Base-by-base conservation (phyloP, 2,888 invertebrate genomes). In the Apodemia duryi region DNA sequence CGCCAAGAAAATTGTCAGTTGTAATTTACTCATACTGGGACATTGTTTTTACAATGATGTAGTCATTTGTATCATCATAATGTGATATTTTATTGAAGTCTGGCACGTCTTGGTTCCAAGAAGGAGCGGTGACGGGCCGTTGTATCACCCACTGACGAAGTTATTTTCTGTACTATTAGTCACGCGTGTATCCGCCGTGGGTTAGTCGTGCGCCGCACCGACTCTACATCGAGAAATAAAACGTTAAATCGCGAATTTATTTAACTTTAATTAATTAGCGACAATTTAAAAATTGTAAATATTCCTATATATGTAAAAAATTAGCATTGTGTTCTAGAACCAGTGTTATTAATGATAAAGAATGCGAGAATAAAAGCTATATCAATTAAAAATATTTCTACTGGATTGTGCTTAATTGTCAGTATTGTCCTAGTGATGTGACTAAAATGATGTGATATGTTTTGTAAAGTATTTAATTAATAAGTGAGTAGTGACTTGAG, bases 91-190 rank as follows among this genome's bases (percentile, higher is more conserved):
- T 70, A 73, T 77, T 75, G 76, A 81, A 68, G 68, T 73, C 72
- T 72, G 73, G 72, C 71, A 70, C 71, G 75, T 82, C 83, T 87
- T 77, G 84, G 75, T 90, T 90, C 90, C 71, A 74, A 86, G 91
- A 90, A 90, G 80, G 78, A 81, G 82, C 83, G 84, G 82, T 88
- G 90, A 88, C 88, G 82, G 79, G 76, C 71, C 78, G 79, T 74
- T 87, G 88, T 88, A 87, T 90, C 89, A 88, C 83, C 75, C 78
- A 82, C 87, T 90, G 89, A 87, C 89, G 84, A 84, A 88, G 89
- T 89, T 91, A 91, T 91, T 91, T 91, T 91, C 90, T 91, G 91
- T 85, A 79, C 83, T 80, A 87, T 91, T 91, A 91, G 91, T 91
- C 91, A 91, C 88, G 79, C 88, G 83, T 82, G 88, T 87, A 90